Percentiles rank a stretch among this genome's conserved stretches.
Conservation (phyloP, 2,888 invertebrate genomes). For the Orchestes rusci region DNA sequence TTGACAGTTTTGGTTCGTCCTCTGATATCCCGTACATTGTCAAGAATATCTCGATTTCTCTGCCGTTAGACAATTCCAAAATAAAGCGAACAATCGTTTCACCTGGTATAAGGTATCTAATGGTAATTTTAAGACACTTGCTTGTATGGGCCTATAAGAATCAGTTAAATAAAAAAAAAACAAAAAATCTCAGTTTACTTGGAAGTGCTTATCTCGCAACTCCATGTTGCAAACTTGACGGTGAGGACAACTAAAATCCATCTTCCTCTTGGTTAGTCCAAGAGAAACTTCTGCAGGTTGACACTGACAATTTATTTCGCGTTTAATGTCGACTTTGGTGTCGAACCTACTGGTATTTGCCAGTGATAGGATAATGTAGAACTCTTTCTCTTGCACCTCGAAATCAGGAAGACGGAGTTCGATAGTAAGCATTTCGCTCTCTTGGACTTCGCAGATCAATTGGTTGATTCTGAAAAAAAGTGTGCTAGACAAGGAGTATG, state of each 20-base stretch:
- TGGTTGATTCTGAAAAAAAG: not conserved
- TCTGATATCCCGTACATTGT: conserved; percentile 29
- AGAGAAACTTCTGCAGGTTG: conserved; percentile 29
- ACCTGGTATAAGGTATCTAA: conserved; percentile 36
- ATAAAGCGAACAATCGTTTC: conserved; percentile 37
- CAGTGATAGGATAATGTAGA: conserved; percentile 34
- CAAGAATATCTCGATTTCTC: conserved; percentile 37
- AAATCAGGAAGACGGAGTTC: conserved; percentile 36
- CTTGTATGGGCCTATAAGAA: conserved; percentile 29
- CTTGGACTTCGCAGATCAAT: conserved; percentile 8
- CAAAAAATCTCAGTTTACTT: conserved; percentile 30
- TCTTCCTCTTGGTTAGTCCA: conserved; percentile 31
- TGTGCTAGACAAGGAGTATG: too few relatives aligned
- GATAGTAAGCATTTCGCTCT: conserved; percentile 21
- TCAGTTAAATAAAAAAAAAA: not conserved
- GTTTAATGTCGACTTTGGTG: conserved; percentile 33
- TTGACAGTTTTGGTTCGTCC: conserved; percentile 22
- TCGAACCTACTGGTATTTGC: conserved; percentile 35
- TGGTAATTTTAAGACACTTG: conserved; percentile 34
- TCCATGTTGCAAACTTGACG: conserved; percentile 34
- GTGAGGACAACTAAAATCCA: conserved; percentile 39
- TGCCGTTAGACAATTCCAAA: conserved; percentile 37
- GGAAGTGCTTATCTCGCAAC: conserved; percentile 33
- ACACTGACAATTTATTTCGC: conserved; percentile 40
- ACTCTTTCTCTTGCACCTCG: conserved; percentile 31